Percentiles rank a stretch among this genome's conserved stretches.
These are phyloP conservation scores for Macrophya alboannulata DNA, from an alignment of 2,888 invertebrate species.

Conservation along the genomic window DNA sequence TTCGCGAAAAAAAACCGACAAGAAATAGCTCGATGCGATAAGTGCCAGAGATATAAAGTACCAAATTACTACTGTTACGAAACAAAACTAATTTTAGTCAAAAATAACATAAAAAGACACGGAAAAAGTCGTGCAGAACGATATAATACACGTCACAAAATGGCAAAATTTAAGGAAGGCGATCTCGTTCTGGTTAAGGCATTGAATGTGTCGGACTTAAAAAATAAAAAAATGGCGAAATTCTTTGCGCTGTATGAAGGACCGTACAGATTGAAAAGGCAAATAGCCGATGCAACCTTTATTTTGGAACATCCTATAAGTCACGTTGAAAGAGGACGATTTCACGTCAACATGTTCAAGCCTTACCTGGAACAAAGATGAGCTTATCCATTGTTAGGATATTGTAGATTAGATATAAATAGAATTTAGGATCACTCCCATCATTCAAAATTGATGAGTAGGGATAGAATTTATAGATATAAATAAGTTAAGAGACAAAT, in stretches of 20 bases:
- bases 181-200: neutral
- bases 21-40: neutral
- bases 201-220: neutral
- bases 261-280: neutral
- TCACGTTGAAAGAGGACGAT: neutral
- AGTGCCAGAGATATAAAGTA: slow-evolving; percentile 37
- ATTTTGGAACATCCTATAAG: neutral
- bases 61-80: neutral
- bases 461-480: no score
- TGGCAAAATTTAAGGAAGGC: neutral
- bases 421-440: no score
- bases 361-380: neutral
- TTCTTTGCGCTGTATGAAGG: neutral
- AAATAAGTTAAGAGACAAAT: no score
- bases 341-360: neutral
- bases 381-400: no score
- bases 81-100: neutral
- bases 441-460: no score
- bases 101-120: neutral
- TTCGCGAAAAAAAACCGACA: neutral
- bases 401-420: no score
- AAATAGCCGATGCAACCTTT: neutral
- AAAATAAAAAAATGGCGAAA: neutral
- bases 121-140: neutral
- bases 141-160: neutral